phyloP scores from a whole-genome alignment of 2,888 invertebrate species.

The Phortica magna region DNA sequence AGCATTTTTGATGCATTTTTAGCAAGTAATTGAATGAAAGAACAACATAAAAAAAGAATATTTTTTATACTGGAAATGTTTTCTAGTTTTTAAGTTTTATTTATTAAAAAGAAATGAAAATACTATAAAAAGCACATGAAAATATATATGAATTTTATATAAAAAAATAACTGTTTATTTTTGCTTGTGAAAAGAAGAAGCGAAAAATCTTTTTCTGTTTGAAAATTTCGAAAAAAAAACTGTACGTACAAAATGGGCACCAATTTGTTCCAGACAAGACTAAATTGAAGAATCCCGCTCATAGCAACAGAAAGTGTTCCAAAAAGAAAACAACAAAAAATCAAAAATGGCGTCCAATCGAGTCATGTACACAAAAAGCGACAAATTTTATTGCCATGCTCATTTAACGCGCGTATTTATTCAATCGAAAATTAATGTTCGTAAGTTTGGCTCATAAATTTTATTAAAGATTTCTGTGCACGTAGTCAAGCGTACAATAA shows the following conservation, averaged over 20 bases:
- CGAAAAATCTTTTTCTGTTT: too few relatives aligned
- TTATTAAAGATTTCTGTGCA: constrained; percentile 66
- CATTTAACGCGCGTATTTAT: background rate
- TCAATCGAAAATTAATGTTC: background rate
- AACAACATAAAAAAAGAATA: constrained; percentile 44
- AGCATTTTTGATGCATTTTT: constrained; percentile 62
- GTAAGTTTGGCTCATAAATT: constrained; percentile 62
- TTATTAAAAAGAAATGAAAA: constrained; percentile 59
- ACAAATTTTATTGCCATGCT: background rate
- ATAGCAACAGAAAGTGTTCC: too few relatives aligned
- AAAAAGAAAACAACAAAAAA: too few relatives aligned
- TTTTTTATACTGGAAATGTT: constrained; percentile 69
- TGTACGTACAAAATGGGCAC: too few relatives aligned
- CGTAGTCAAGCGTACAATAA: constrained; percentile 63
- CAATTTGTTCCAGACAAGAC: too few relatives aligned
- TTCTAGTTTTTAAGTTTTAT: constrained; percentile 72
- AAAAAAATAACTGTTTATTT: constrained; percentile 5
- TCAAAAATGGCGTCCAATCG: too few relatives aligned
- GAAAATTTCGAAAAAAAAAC: too few relatives aligned
- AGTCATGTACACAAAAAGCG: background rate
- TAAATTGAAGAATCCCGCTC: too few relatives aligned
- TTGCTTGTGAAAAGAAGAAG: background rate
- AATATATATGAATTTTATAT: constrained; percentile 23
- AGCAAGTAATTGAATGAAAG: constrained; percentile 55
- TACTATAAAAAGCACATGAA: constrained; percentile 36